Conservation (phyloP, 2,888 invertebrate species). For the Standfussiana lucernea region DNA sequence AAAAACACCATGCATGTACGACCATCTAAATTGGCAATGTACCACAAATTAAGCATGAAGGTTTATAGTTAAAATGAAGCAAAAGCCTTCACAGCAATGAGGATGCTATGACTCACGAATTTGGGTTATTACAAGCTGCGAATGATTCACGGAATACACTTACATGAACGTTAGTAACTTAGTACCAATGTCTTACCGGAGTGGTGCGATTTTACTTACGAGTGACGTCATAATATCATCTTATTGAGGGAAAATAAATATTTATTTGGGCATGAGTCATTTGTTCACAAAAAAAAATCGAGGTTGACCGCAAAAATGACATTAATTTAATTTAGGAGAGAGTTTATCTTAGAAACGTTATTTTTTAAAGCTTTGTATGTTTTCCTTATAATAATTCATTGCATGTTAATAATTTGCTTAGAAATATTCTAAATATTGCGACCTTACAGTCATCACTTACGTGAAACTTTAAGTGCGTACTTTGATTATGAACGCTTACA, state of each 20-base stretch:
- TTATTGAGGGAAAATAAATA: slow-evolving; percentile 18
- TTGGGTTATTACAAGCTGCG: slow-evolving; percentile 55
- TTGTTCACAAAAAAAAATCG: slow-evolving; percentile 10
- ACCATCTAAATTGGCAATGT: slow-evolving; percentile 8
- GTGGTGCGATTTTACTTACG: slow-evolving; percentile 7
- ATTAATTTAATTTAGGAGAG: slow-evolving; percentile 26
- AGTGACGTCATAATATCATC: slow-evolving; percentile 40
- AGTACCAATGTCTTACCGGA: slow-evolving; percentile 19
- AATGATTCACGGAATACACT: slow-evolving; percentile 54
- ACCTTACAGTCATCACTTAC: slow-evolving; percentile 1
- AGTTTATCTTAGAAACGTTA: slow-evolving; percentile 30
- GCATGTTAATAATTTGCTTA: slow-evolving; percentile 4
- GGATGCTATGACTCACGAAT: slow-evolving; percentile 51
- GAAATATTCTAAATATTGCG: slow-evolving; percentile 13
- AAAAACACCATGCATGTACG: not conserved
- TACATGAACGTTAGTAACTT: slow-evolving; percentile 19
- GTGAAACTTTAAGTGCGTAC: slow-evolving; percentile 17
- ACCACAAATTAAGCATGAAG: slow-evolving; percentile 12
- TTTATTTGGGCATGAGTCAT: slow-evolving; percentile 31
- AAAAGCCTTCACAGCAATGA: slow-evolving; percentile 40
- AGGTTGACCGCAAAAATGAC: slow-evolving; percentile 31
- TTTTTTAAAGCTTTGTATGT: slow-evolving; percentile 3
- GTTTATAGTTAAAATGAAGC: slow-evolving; percentile 11
- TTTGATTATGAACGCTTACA: slow-evolving; percentile 25
- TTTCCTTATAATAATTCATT: slow-evolving; percentile 56